Evolutionary conservation across 2,888 invertebrate species (phyloP), one percentile per base, ranked within the genome.

Genomic region (Netelia inedita): DNA sequence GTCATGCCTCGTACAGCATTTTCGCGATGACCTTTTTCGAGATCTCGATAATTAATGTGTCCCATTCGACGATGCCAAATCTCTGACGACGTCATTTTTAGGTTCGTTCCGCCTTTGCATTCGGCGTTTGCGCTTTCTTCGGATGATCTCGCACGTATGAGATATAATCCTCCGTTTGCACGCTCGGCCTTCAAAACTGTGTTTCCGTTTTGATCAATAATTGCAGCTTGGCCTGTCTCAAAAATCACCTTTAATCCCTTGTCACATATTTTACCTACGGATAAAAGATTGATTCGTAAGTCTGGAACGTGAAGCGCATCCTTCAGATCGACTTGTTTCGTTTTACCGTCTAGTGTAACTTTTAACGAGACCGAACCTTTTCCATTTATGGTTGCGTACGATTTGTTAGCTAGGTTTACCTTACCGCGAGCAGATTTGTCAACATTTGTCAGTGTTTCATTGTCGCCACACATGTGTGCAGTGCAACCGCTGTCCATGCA

Each of bases 211-310:
- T 10, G 71, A 65, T 65, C 84, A 80, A 11, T 65, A 79, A n/a
- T n/a, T n/a, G n/a, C n/a, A n/a, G n/a, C 85, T 9, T 10, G 2
- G 28, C 73, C 5, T 19, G 74, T 73, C n/a, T 11, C 28, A 57
- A 79, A 82, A 41, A 53, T 43, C 9, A 82, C 79, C 1, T 43
- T 19, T 28, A 55, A 53, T n/a, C 71, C 75, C 5, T 28, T 9
- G 28, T 85, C 85, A 16, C 72, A 59, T n/a, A 84, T 84, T 68
- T 81, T 79, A 11, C 61, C 69, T 19, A 84, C 75, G 21, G 80
- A 83, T 53, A 83, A 9, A 11, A 83, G 50, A 21, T 83, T 80
- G 9, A 65, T 79, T n/a, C 83, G 57, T 16, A 85, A 50, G 23
- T 81, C 68, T 14, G 72, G 81, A 1, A 78, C 72, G 8, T 69